phyloP scores from a whole-genome alignment of 2,113 vertebrate genomes.

The Alethe diademata region DNA sequence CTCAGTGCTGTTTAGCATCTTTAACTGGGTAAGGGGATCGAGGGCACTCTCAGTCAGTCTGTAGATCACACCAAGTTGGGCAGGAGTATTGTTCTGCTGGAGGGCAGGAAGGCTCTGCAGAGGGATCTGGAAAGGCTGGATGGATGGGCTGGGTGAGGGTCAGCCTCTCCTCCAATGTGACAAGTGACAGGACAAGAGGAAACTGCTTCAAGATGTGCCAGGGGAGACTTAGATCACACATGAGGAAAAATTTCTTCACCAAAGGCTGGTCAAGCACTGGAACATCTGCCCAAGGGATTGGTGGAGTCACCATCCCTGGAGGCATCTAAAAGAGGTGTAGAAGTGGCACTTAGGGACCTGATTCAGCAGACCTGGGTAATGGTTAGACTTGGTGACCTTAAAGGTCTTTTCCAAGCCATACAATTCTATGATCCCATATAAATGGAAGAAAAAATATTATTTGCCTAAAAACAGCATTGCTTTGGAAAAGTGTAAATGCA shows the following conservation, averaged over 20 bases:
- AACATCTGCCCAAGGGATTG: not conserved
- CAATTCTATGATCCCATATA: not conserved
- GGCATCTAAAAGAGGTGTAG: not conserved
- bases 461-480: not conserved
- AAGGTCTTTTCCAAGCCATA: not conserved
- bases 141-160: rapidly evolving
- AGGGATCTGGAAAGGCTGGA: not conserved
- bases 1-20: not conserved
- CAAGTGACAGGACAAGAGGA: not conserved
- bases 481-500: not conserved
- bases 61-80: too few relatives aligned
- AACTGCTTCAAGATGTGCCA: not conserved
- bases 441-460: not conserved
- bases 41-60: not conserved
- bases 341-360: not conserved
- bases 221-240: not conserved
- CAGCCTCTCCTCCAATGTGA: not conserved
- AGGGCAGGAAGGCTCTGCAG: not conserved
- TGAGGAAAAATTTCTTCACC: not conserved
- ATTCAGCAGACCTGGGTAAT: not conserved
- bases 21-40: not conserved
- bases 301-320: not conserved
- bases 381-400: not conserved
- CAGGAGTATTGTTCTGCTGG: not conserved
- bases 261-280: not conserved